phyloP scores from a whole-genome alignment of 2,888 invertebrate species.

The Nycteola revayana region DNA sequence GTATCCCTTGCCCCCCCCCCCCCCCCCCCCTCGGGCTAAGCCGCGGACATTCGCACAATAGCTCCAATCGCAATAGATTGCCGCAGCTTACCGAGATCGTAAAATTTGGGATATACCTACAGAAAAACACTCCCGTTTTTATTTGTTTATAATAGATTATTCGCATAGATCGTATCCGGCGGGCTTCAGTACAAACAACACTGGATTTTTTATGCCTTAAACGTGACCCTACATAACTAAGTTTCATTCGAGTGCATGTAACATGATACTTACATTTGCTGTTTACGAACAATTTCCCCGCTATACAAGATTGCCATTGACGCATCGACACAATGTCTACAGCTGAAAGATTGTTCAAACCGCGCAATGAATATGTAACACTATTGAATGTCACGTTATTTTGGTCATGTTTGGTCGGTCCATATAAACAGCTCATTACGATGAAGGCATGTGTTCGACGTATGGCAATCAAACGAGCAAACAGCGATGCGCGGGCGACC shows the following conservation, averaged over 20 bases:
- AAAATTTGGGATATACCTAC: conserved; percentile 41
- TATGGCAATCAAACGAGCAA: conserved; percentile 42
- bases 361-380: conserved; percentile 1
- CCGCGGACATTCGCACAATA: conserved; percentile 9
- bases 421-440: conserved; percentile 51
- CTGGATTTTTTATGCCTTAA: conserved; percentile 45
- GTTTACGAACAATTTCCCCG: neutral
- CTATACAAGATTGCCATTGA: conserved; percentile 1
- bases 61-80: conserved; percentile 18
- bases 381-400: neutral
- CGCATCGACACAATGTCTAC: neutral
- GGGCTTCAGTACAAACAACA: conserved; percentile 40
- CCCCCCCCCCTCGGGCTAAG: too few relatives aligned
- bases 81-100: conserved; percentile 17
- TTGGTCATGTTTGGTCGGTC: conserved; percentile 8
- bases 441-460: conserved; percentile 41
- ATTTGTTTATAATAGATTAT: conserved; percentile 53
- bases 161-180: conserved; percentile 40
- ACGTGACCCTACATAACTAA: conserved; percentile 51
- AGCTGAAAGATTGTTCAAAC: neutral
- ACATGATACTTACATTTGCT: conserved; percentile 6
- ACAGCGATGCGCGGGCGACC: conserved; percentile 36
- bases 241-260: conserved; percentile 32
- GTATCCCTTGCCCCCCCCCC: too few relatives aligned
- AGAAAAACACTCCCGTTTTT: conserved; percentile 43